Evolutionary conservation across 2,113 vertebrate genomes (phyloP).

Genomic region (Tetrax tetrax): DNA sequence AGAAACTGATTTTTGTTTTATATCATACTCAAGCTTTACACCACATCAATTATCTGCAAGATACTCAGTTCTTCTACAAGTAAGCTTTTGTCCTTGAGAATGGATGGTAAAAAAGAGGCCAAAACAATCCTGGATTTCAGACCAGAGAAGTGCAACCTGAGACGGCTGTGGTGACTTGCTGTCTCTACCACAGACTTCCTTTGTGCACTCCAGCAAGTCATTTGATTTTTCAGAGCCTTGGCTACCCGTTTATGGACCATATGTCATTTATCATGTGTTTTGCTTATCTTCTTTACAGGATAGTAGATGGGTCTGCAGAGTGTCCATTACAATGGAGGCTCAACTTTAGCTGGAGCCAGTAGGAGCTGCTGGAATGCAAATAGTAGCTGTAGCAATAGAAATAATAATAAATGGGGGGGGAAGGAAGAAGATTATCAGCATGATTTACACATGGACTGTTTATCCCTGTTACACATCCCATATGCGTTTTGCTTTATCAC

Average conservation of each 20-base stretch:
- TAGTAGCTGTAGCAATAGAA: not conserved
- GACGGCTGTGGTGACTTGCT: not conserved
- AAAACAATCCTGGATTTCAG: not conserved
- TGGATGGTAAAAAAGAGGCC: not conserved
- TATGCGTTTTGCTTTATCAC: conserved; percentile 1
- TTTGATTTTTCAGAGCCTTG: not conserved
- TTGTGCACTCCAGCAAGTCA: not conserved
- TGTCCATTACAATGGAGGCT: not conserved
- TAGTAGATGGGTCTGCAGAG: not conserved
- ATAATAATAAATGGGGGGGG: not conserved
- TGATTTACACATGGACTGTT: conserved; percentile 1
- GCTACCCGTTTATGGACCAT: not conserved
- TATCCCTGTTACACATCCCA: not conserved
- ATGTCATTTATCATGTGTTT: not conserved
- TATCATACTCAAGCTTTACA: not conserved
- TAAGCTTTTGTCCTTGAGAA: conserved; percentile 25
- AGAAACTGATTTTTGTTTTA: not conserved
- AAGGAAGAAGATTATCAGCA: not conserved
- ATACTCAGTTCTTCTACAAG: not conserved
- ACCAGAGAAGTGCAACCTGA: not conserved
- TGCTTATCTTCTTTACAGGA: not conserved
- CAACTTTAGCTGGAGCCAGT: not conserved
- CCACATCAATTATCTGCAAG: not conserved
- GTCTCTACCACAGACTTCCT: not conserved
- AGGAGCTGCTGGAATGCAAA: not conserved